Conservation (phyloP, 2,113 vertebrate species). For the Cyphomyrus discorhynchus region DNA sequence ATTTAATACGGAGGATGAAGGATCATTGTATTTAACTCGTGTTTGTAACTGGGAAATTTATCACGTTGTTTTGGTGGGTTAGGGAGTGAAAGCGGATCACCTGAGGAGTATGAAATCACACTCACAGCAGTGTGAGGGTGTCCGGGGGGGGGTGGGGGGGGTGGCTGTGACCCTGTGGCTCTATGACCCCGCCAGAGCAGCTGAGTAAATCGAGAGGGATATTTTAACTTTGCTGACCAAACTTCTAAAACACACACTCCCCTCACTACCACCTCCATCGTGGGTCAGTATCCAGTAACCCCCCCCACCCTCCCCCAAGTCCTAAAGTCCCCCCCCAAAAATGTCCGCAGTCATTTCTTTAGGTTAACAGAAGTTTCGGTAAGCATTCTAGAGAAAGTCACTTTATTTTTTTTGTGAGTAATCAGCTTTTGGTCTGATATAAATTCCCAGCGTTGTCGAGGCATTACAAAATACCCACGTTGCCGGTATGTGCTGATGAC, state of each 20-base stretch:
- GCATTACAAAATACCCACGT: slow-evolving; percentile 81
- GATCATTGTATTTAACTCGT: background rate
- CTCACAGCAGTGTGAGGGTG: background rate
- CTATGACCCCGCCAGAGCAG: slow-evolving; percentile 26
- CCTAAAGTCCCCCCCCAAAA: slow-evolving; percentile 24
- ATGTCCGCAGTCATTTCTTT: slow-evolving; percentile 41
- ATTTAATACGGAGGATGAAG: background rate
- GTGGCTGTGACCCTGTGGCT: slow-evolving; percentile 13
- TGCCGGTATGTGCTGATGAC: slow-evolving; percentile 97
- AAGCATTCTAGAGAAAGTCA: slow-evolving; percentile 61
- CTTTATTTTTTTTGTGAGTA: slow-evolving; percentile 64
- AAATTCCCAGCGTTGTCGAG: slow-evolving; percentile 72
- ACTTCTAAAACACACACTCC: slow-evolving; percentile 24
- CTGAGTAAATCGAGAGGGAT: slow-evolving; percentile 43
- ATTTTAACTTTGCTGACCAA: slow-evolving; percentile 38
- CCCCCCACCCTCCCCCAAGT: background rate
- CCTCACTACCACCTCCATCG: slow-evolving; percentile 7
- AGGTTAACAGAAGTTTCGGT: slow-evolving; percentile 68
- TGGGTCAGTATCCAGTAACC: slow-evolving; percentile 8
- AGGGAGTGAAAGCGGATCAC: background rate
- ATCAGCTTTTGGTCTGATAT: slow-evolving; percentile 72
- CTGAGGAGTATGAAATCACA: slow-evolving; percentile 12
- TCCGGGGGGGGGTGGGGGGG: background rate
- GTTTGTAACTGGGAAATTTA: background rate
- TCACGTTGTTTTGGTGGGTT: background rate